These are phyloP conservation scores for Laticauda colubrina DNA, from an alignment of 2,113 vertebrate species.

Conservation along the genomic window DNA sequence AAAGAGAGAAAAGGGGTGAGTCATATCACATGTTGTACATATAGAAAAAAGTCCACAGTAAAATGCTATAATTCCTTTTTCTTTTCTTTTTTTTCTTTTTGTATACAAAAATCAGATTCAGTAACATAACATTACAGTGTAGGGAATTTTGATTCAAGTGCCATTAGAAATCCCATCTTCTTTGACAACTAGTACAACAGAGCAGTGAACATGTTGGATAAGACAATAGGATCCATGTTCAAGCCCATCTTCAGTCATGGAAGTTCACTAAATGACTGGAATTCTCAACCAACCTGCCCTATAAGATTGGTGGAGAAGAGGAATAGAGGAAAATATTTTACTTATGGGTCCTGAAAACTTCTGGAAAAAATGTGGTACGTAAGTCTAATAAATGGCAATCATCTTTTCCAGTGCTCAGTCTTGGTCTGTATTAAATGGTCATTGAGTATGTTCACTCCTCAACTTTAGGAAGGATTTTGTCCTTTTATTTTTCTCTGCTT, in stretches of 20 bases:
- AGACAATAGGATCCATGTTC: not conserved
- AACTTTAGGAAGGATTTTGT: not conserved
- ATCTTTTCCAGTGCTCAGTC: not conserved
- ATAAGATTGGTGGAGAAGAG: not conserved
- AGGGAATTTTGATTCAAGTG: not conserved
- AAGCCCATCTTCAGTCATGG: not conserved
- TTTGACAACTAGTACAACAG: not conserved
- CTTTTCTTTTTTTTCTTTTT: not conserved
- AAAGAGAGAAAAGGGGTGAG: not conserved
- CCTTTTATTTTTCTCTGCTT: not conserved
- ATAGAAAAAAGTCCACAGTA: not conserved
- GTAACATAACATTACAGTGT: not conserved
- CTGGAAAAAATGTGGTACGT: not conserved
- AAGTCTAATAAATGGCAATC: not conserved
- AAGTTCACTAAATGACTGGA: not conserved
- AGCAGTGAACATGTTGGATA: not conserved
- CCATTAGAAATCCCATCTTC: not conserved
- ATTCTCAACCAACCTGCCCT: not conserved
- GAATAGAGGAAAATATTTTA: not conserved
- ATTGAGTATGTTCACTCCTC: not conserved
- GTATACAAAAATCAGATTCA: not conserved
- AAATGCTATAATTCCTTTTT: not conserved
- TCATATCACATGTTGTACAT: not conserved
- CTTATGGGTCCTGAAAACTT: not conserved
- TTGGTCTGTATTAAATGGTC: not conserved